Evolutionary conservation across 2,797 vertebrate species (phyloP).

Genomic region (Amblyopsis hoosieri): DNA sequence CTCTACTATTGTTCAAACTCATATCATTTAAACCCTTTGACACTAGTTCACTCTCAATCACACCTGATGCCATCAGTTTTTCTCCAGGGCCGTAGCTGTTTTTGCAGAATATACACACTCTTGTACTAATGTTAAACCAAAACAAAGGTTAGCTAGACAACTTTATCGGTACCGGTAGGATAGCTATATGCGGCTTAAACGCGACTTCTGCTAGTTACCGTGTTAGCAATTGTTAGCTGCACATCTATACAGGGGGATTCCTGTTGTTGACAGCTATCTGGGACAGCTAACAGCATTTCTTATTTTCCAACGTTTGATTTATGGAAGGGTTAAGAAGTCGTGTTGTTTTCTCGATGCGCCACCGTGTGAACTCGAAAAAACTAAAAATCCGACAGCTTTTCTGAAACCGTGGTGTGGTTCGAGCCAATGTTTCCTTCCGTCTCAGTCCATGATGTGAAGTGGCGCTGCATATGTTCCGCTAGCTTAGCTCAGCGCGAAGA

Average conservation of each 20-base stretch:
- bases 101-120: background rate
- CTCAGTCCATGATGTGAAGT: conserved; percentile 35
- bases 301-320: conserved; percentile 33
- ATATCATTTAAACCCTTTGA: conserved; percentile 53
- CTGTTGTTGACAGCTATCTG: conserved; percentile 40
- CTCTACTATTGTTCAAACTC: conserved; percentile 65
- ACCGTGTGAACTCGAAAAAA: conserved; percentile 16
- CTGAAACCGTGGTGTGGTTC: conserved; percentile 37
- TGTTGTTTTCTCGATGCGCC: conserved; percentile 47
- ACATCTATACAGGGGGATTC: conserved; percentile 23
- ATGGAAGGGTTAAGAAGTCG: conserved; percentile 13
- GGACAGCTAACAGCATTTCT: conserved; percentile 34
- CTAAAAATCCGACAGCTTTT: conserved; percentile 31
- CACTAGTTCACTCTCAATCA: conserved; percentile 61
- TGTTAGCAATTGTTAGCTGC: conserved; percentile 35
- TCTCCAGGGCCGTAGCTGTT: conserved; percentile 19
- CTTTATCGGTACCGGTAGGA: conserved; percentile 1
- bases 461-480: conserved; percentile 33
- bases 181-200: conserved; percentile 1
- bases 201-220: conserved; percentile 45
- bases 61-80: conserved; percentile 73
- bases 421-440: conserved; percentile 56
- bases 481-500: conserved; percentile 25
- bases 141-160: background rate
- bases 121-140: background rate